Base-by-base conservation (phyloP, 2,888 invertebrate genomes). In the Corythucha ciliata region DNA sequence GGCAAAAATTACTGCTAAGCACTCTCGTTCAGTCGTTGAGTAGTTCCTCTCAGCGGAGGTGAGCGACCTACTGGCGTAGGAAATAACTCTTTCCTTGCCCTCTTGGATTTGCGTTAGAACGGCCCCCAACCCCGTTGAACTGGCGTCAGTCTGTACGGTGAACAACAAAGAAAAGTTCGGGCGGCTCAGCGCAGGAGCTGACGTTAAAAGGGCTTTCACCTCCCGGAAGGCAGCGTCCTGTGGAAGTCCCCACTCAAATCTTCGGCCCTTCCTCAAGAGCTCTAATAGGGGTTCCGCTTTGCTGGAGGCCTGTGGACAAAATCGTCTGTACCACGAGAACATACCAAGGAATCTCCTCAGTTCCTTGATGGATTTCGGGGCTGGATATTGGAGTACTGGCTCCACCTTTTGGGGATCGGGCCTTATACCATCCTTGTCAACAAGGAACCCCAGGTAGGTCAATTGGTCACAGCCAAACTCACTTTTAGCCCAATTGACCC, bases 11-110 rank as follows among this genome's bases (percentile, higher is more conserved):
- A 62, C 57, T 0, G 61, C 60, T 1, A 61, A 52, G 25, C 61
- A 62, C 29, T 63, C 61, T 25, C 40, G 48, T 44, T 61, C 59
- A 0, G 62, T 61, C 5, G 56, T 56, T 0, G 57, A 45, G 22
- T 60, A 62, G 22, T 59, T 59, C 4, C 52, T 20, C 34, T 61
- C 62, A n/a, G 47, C 34, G 2, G 47, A 22, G 14, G 36, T 25
- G 34, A 36, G 22, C 8, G 42, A 32, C 14, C 48, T 39, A n/a
- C 29, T 40, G 24, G 40, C 25, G 21, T 27, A 48, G 14, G 48
- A 32, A 12, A 48, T 48, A 10, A 48, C 48, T 16, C 37, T 18
- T 25, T 48, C 48, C 21, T 20, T 8, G 29, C 26, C 48, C 14
- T 48, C 48, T 27, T 48, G 48, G 7, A 27, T 27, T 40, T 48